A percentile compares a stretch with the other conserved stretches of the same genome.
Conservation (phyloP, 1,140 invertebrate species). For the Psilanteris sp. region DNA sequence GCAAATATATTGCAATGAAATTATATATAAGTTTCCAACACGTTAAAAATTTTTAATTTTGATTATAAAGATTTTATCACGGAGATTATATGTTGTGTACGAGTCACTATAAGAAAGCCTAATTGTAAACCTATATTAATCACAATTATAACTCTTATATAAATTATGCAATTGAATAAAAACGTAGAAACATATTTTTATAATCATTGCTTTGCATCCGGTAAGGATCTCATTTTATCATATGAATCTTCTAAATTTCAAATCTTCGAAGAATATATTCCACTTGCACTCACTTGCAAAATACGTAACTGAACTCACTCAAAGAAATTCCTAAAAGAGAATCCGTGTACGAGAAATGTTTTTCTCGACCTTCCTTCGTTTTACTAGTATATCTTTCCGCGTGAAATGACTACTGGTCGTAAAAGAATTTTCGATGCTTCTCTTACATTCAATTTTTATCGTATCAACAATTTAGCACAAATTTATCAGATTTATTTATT, state of each 20-base stretch:
- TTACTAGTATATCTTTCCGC: constrained; percentile 54
- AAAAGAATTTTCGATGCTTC: constrained; percentile 35
- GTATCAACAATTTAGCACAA: too few relatives aligned
- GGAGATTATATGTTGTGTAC: too few relatives aligned
- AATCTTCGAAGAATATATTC: constrained; percentile 48
- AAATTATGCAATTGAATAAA: constrained; percentile 25
- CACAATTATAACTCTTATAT: too few relatives aligned
- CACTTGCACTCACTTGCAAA: constrained; percentile 51
- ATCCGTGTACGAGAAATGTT: constrained; percentile 66
- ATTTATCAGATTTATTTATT: too few relatives aligned
- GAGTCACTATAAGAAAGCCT: too few relatives aligned
- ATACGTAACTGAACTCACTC: constrained; percentile 62
- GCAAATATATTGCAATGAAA: too few relatives aligned
- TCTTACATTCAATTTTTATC: too few relatives aligned
- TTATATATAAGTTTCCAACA: too few relatives aligned
- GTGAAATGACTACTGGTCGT: constrained; percentile 40
- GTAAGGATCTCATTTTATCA: constrained; percentile 37
- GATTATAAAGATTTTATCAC: too few relatives aligned
- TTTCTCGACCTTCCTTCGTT: constrained; percentile 48
- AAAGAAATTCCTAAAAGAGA: constrained; percentile 67
- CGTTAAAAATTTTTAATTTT: too few relatives aligned
- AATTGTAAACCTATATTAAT: too few relatives aligned
- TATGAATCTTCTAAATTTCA: constrained; percentile 46
- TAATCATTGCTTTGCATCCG: constrained; percentile 48
- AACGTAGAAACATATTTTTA: too few relatives aligned